Conservation (phyloP, 2,797 vertebrate species). For the Hemitrygon akajei region DNA sequence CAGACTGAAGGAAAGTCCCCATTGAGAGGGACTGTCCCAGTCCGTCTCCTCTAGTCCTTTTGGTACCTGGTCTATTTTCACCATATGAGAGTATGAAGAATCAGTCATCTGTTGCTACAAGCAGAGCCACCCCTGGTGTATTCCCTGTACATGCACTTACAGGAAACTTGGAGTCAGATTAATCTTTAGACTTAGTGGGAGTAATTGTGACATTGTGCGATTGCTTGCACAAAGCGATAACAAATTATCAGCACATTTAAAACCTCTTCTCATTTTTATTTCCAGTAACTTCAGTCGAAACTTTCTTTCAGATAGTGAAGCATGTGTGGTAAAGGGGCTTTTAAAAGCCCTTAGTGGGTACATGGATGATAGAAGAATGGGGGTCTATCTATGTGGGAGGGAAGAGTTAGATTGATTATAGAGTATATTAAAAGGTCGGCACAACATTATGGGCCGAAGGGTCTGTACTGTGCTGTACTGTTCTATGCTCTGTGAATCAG, state of each 20-base stretch:
- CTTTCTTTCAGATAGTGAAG: no score
- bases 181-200: conserved; percentile 9
- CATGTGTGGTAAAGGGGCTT: no score
- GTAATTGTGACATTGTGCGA: not conserved
- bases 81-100: not conserved
- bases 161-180: not conserved
- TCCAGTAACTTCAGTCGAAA: not conserved
- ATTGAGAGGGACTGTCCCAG: not conserved
- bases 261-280: not conserved
- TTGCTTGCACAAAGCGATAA: not conserved
- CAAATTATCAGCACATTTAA: not conserved
- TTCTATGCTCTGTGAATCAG: no score
- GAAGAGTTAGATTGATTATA: no score
- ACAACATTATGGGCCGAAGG: no score
- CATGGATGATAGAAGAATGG: no score
- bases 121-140: no score
- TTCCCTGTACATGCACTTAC: not conserved
- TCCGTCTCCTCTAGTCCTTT: not conserved
- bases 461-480: no score
- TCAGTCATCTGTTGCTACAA: not conserved
- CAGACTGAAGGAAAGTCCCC: conserved; percentile 8
- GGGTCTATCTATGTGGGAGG: no score
- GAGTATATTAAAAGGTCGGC: no score
- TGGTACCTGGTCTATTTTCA: not conserved
- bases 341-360: no score